Base-by-base conservation (phyloP, 1,140 invertebrate species). In the Trichonephila clavipes region DNA sequence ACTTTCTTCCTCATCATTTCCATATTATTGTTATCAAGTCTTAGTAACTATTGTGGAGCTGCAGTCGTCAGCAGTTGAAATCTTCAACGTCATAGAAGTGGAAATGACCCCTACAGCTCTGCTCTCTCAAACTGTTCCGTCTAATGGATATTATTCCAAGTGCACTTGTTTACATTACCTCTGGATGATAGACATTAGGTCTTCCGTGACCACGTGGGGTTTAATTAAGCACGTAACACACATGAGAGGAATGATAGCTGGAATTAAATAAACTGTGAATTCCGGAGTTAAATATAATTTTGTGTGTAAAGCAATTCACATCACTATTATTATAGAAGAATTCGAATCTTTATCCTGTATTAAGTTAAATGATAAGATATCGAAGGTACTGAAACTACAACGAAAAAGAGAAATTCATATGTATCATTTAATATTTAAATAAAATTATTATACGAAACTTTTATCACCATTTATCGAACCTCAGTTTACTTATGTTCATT, bases 121-220 rank as follows among this genome's bases (percentile, higher is more conserved):
- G 28, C 28, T 1, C 34, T 40, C 34, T 40, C 24, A 5, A 77
- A 18, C 72, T 19, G 51, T 24, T 61, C 24, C 12, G 5, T n/a
- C 44, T 21, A 59, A 85, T 85, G 83, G 83, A 85, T 85, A 28
- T 85, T 51, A 85, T 85, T 85, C 83, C 86, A 64, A 64, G 62
- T 24, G 34, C 24, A 66, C 62, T 88, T 88, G 62, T 88, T 88
- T 88, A 88, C 86, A 88, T 88, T 88, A 44, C 58, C 62, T 24
- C 34, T 62, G 58, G 62, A 64, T 88, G 86, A 66, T 44, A n/a
- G 86, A 88, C 86, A 88, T 88, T n/a, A 64, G 86, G 64, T 44
- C 19, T 40, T 66, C 62, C 12, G 86, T 40, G 66, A 64, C 62
- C 58, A 85, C 51, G 86, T 66, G 5, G 8, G 66, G 62, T 88